These are phyloP conservation scores for cat (Felis catus) DNA, from an alignment of 2,113 vertebrate genomes.

Conservation along the genomic window F.catus_Fca126_mat1.0 CM031424.1:30451001-30451500, in stretches of 20 bases:
- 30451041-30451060: background rate
- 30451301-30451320: background rate
- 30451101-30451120: background rate
- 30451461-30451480: background rate
- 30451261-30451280: background rate
- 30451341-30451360: background rate
- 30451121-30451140: background rate
- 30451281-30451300: background rate
- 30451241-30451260: background rate
- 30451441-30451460: background rate
- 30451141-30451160: no score
- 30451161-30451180: background rate
- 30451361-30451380: background rate
- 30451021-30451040: conserved; percentile 1
- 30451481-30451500: background rate
- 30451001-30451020: conserved; percentile 92
- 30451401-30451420: background rate
- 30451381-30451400: background rate
- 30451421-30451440: background rate
- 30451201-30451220: background rate
- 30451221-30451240: background rate
- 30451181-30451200: background rate
- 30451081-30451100: background rate
- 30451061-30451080: background rate
- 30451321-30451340: background rate